Conservation (phyloP, 2,113 vertebrate genomes). For the Verasper variegatus region DNA sequence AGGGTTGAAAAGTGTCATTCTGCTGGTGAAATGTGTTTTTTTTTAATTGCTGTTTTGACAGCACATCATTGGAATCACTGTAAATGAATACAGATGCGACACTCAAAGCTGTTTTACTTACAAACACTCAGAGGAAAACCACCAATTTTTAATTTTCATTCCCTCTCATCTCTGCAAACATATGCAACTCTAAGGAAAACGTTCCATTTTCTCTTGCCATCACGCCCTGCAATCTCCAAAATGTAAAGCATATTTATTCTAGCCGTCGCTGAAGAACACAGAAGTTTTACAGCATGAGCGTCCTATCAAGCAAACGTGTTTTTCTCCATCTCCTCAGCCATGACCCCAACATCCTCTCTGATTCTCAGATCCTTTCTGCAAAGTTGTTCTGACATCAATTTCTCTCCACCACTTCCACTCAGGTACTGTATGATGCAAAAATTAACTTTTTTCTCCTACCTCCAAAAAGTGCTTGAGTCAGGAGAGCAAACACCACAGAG, state of each 20-base stretch:
- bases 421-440: constrained; percentile 4
- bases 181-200: not conserved
- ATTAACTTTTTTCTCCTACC: constrained; percentile 70
- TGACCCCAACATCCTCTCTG: not conserved
- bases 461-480: constrained; percentile 74
- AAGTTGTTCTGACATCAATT: constrained; percentile 6
- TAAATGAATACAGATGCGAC: not conserved
- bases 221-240: not conserved
- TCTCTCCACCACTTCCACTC: constrained; percentile 24
- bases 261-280: not conserved
- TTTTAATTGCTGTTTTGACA: not conserved
- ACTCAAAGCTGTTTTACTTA: constrained; percentile 4
- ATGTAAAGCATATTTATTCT: not conserved
- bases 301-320: not conserved
- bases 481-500: constrained; percentile 76
- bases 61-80: not conserved
- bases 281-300: not conserved
- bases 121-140: constrained; percentile 22
- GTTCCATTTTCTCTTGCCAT: not conserved
- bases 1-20: not conserved
- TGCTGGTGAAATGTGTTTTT: not conserved
- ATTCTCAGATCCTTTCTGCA: constrained; percentile 1
- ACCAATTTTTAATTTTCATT: constrained; percentile 21
- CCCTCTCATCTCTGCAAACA: constrained; percentile 32
- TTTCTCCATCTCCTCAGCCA: constrained; percentile 8